These are phyloP conservation scores for Neotoma lepida DNA, from an alignment of 2,113 vertebrate genomes.

Conservation along the genomic window DNA sequence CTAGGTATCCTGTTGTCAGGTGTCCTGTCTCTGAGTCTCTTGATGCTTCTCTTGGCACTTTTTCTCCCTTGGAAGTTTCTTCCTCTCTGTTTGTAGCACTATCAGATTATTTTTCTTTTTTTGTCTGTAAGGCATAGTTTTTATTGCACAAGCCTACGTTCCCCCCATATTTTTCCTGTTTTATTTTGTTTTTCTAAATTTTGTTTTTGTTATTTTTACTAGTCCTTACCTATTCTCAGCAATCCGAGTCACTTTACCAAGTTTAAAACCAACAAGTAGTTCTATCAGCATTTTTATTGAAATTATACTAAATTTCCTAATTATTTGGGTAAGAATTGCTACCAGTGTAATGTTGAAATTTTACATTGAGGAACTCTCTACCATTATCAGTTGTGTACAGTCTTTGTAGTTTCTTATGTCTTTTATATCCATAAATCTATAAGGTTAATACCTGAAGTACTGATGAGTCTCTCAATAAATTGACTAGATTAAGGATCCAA, in stretches of 20 bases:
- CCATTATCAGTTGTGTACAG: neutral
- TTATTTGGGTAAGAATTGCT: conserved; percentile 42
- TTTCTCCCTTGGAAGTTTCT: too few relatives aligned
- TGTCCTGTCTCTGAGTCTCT: neutral
- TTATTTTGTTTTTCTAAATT: neutral
- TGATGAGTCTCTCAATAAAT: neutral
- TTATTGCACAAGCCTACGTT: neutral
- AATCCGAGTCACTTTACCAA: conserved; percentile 2
- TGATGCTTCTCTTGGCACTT: neutral
- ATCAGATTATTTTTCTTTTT: conserved; percentile 24
- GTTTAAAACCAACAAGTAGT: neutral
- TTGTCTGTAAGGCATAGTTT: neutral
- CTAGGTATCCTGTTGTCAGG: neutral
- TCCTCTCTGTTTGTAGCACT: neutral
- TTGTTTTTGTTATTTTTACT: neutral
- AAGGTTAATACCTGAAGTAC: neutral
- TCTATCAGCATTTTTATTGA: conserved; percentile 22
- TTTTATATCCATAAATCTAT: neutral
- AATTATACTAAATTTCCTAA: conserved; percentile 28
- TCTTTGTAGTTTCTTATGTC: neutral
- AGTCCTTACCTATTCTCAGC: too few relatives aligned
- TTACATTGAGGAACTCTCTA: neutral
- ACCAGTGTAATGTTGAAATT: neutral
- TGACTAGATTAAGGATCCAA: neutral
- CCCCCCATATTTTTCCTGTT: neutral